Conservation (phyloP, 1,140 invertebrate species). For the Condylostylus longicornis region DNA sequence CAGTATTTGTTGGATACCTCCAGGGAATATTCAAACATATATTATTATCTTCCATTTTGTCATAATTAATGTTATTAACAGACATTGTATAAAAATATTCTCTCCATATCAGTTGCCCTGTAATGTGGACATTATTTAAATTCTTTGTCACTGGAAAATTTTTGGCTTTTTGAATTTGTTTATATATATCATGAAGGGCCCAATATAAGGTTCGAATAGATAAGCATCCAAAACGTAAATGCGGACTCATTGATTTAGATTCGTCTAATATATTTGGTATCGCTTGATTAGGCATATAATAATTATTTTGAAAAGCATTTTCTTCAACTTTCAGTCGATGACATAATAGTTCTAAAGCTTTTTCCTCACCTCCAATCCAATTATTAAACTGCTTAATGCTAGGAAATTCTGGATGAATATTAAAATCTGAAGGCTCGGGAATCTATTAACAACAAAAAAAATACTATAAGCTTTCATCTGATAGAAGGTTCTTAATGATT, state of each 20-base stretch:
- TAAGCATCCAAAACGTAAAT: conserved; percentile 48
- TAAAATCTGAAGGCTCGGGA: conserved; percentile 44
- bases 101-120: conserved; percentile 58
- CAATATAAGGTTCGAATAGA: conserved; percentile 49
- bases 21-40: conserved; percentile 61
- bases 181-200: conserved; percentile 45
- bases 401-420: conserved; percentile 34
- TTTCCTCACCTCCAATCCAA: conserved; percentile 51
- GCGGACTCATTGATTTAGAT: conserved; percentile 51
- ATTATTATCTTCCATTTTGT: conserved; percentile 52
- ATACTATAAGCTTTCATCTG: too few relatives aligned
- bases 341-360: conserved; percentile 41
- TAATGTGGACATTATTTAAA: conserved; percentile 30
- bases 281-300: conserved; percentile 49
- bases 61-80: conserved; percentile 48
- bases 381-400: conserved; percentile 23
- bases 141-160: conserved; percentile 16
- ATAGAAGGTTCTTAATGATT: conserved; percentile 2
- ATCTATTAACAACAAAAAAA: conserved; percentile 14
- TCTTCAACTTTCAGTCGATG: conserved; percentile 40
- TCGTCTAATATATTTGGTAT: conserved; percentile 49
- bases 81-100: conserved; percentile 68
- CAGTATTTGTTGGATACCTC: conserved; percentile 37
- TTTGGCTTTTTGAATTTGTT: conserved; percentile 38
- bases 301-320: conserved; percentile 41